Base-by-base conservation (phyloP, 2,113 vertebrate species). In the Oophaga pumilio region DNA sequence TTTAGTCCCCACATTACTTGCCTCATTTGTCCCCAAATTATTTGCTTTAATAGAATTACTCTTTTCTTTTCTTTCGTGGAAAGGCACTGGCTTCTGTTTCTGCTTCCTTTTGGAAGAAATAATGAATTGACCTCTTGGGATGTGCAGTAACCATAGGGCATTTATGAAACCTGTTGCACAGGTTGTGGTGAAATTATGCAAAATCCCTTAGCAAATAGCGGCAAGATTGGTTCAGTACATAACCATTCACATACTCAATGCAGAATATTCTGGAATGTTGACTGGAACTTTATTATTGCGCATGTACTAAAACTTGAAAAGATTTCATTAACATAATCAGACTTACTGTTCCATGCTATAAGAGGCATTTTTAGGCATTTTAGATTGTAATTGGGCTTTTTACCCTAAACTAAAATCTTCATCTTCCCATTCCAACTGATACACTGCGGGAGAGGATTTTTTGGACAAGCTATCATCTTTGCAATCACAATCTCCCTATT, bases 101-200 rank as follows among this genome's bases (percentile, higher is more conserved):
- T n/a, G 24, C n/a, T 57, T 79, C 9, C 8, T 78, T 76, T 15
- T 33, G 56, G 60, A 43, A 49, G 22, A 43, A 81, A 59, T 17
- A 50, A 10, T 22, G 10, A 68, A n/a, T 26, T 68, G n/a, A n/a
- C 68, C 13, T 53, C 0, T 53, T 69, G 64, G 22, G 13, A 52
- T 69, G n/a, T 83, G 43, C 28, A 62, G 26, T 43, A 68, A 66
- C 0, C 60, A 24, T 26, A 10, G 53, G 56, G 57, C 24, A 80
- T 57, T 80, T 28, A 20, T 26, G 76, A 59, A 80, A 78, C 24
- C 53, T 78, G 52, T 78, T 57, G 24, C 76, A 78, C n/a, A 24
- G 76, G 76, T 80, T 80, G 77, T 59, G 57, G 33, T 33, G 14
- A 59, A 33, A 60, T 22, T 74, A 10, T 74, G 33, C 71, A 49